Conservation (phyloP, 2,888 invertebrate species). For the Calameuta filiformis region DNA sequence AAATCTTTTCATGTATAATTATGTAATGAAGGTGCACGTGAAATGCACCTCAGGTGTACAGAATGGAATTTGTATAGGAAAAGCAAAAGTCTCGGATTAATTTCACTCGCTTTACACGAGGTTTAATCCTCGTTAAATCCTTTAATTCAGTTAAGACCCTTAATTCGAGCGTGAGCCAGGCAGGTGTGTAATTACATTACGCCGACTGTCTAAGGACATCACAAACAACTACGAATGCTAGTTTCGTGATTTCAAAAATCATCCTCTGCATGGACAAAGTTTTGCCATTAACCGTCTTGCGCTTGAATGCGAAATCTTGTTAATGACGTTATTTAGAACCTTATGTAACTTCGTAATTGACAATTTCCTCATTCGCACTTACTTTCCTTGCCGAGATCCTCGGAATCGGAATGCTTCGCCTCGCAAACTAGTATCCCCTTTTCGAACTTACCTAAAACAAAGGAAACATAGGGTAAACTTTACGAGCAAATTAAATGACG, state of each 20-base stretch:
- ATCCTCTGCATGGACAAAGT: neutral
- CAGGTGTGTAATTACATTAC: constrained; percentile 7
- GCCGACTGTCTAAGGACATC: neutral
- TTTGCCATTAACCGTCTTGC: neutral
- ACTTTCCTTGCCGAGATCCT: neutral
- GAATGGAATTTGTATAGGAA: neutral
- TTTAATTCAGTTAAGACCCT: constrained; percentile 7
- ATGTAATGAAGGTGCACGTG: constrained; percentile 19
- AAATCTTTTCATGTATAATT: constrained; percentile 22
- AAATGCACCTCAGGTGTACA: neutral
- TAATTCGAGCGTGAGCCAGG: neutral
- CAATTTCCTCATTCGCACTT: neutral
- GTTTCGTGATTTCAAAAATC: neutral
- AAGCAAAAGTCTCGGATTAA: constrained; percentile 5
- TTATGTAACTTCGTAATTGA: neutral
- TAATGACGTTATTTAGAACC: neutral
- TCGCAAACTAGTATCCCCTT: neutral
- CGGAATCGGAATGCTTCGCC: neutral
- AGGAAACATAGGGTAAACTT: neutral
- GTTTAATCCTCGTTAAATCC: constrained; percentile 7
- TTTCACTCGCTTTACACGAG: constrained; percentile 7
- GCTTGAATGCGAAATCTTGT: neutral
- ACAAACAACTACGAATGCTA: constrained; percentile 1
- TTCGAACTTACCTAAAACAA: neutral
- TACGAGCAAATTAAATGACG: neutral